Conservation (phyloP, 2,113 vertebrate species). For the Halichoerus grypus region DNA sequence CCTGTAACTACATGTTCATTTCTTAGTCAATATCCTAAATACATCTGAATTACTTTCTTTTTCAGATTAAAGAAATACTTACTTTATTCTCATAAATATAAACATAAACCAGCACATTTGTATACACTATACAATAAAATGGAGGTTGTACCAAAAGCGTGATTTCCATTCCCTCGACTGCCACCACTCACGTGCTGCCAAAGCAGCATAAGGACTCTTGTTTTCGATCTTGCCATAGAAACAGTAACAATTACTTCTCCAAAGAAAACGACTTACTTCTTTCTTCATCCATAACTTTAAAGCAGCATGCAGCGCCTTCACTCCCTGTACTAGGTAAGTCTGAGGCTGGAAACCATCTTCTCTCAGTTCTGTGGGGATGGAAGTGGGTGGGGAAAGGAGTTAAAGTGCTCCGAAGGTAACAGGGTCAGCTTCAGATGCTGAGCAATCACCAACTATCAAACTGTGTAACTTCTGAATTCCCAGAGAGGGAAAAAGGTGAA, state of each 20-base stretch:
- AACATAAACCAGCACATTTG: neutral
- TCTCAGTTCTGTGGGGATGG: conserved; percentile 90
- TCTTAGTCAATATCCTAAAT: neutral
- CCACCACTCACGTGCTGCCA: neutral
- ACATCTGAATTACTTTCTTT: neutral
- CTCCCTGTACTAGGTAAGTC: conserved; percentile 95
- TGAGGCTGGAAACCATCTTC: conserved; percentile 96
- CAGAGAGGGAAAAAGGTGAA: neutral
- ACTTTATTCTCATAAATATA: conserved; percentile 1
- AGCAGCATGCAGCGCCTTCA: conserved; percentile 96
- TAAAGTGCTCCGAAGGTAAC: conserved; percentile 24
- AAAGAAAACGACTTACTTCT: conserved; percentile 90
- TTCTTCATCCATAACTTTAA: conserved; percentile 98
- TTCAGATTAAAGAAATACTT: neutral
- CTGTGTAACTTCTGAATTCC: neutral
- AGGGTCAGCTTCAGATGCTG: neutral
- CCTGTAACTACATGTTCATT: neutral
- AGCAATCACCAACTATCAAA: neutral
- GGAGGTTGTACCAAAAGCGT: neutral
- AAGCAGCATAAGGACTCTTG: neutral
- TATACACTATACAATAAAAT: neutral
- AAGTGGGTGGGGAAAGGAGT: conserved; percentile 43
- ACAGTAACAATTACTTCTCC: conserved; percentile 25
- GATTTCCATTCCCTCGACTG: neutral
- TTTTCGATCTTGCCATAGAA: neutral